Conservation (phyloP, 2,888 invertebrate genomes). For the Callimorpha dominula region DNA sequence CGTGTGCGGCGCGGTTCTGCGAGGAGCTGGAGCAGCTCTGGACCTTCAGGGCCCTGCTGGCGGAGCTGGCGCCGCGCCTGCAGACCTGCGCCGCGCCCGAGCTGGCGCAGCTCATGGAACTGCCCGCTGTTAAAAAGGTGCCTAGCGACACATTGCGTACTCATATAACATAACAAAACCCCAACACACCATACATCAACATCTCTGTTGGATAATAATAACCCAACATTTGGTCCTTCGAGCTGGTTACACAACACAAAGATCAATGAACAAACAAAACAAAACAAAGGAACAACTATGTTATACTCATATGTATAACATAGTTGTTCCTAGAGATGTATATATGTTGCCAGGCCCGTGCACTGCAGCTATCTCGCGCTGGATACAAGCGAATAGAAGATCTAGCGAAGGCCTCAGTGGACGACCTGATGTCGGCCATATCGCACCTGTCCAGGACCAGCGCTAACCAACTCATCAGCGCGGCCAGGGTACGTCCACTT, state of each 20-base stretch:
- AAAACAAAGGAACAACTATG: no score
- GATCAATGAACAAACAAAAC: no score
- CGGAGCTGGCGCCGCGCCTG: conserved; percentile 90
- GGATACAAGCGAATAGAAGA: conserved; percentile 93
- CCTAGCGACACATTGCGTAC: neutral
- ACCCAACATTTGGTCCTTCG: no score
- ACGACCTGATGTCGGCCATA: conserved; percentile 88
- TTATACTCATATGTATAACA: no score
- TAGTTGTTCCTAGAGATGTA: no score
- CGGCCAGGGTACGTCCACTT: conserved; percentile 90
- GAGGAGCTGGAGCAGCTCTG: conserved; percentile 93
- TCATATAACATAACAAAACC: no score
- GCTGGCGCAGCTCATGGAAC: conserved; percentile 93
- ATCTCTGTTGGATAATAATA: no score
- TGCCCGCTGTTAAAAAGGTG: conserved; percentile 87
- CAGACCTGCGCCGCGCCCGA: conserved; percentile 94
- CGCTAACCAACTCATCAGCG: conserved; percentile 93
- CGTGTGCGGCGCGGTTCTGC: conserved; percentile 94
- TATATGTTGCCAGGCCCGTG: conserved; percentile 88
- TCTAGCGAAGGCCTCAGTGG: conserved; percentile 90
- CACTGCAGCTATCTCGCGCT: conserved; percentile 93
- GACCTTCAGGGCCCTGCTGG: conserved; percentile 92
- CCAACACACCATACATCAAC: no score
- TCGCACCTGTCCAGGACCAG: conserved; percentile 90
- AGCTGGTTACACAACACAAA: no score